Conservation (phyloP, 2,113 vertebrate species). For the Pleuronectes platessa region DNA sequence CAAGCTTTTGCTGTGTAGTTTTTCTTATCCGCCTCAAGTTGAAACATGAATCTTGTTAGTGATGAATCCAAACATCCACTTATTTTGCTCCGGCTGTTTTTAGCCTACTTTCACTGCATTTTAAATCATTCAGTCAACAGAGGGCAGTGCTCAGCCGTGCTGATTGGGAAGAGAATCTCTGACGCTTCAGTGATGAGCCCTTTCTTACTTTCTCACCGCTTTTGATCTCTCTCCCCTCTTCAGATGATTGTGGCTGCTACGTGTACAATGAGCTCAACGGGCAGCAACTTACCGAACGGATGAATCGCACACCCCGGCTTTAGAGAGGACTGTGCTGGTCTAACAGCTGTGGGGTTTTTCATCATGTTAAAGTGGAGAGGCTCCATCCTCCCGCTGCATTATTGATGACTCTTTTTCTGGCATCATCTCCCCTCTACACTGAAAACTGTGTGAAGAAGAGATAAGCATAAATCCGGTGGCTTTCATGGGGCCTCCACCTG, state of each 20-base stretch:
- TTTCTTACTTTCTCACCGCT: slow-evolving; percentile 25
- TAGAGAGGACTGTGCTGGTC: slow-evolving; percentile 33
- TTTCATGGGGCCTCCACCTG: slow-evolving; percentile 41
- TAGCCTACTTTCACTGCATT: not conserved
- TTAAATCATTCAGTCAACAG: slow-evolving; percentile 41
- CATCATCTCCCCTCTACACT: slow-evolving; percentile 59
- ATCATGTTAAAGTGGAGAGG: slow-evolving; percentile 60
- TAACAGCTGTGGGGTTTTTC: slow-evolving; percentile 36
- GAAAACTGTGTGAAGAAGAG: slow-evolving; percentile 56
- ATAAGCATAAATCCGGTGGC: slow-evolving; percentile 52
- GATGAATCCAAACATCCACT: not conserved
- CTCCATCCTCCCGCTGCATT: slow-evolving; percentile 74
- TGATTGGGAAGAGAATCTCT: slow-evolving; percentile 25
- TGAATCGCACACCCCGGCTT: slow-evolving; percentile 4
- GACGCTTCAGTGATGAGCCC: slow-evolving; percentile 37
- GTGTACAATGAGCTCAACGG: slow-evolving; percentile 24
- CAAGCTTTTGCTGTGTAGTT: not conserved
- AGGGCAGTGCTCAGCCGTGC: slow-evolving; percentile 53
- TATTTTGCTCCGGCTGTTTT: not conserved
- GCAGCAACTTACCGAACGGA: slow-evolving; percentile 16
- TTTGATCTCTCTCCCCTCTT: slow-evolving; percentile 36
- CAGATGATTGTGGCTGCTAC: slow-evolving; percentile 15
- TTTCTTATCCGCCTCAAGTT: not conserved
- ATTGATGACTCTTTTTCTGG: slow-evolving; percentile 78
- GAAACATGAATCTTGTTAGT: not conserved